Percentiles rank a stretch among this genome's conserved stretches.
These are phyloP conservation scores for Calidris pygmaea DNA, from an alignment of 2,113 vertebrate species.

Conservation along the genomic window DNA sequence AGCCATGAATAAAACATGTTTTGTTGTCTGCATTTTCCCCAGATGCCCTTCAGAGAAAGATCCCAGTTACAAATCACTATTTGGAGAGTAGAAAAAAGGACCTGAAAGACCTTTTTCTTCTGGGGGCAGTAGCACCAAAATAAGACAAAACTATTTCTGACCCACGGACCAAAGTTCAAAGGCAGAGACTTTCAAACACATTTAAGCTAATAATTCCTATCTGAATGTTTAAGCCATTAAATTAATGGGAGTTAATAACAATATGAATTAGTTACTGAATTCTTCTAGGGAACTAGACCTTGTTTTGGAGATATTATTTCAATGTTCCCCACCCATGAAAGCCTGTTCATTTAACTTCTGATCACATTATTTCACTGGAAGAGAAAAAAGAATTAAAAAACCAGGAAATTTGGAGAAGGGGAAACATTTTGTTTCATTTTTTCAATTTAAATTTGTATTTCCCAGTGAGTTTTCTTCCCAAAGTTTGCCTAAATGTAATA, in stretches of 20 bases:
- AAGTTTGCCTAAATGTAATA: background rate
- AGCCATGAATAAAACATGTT: constrained; percentile 54
- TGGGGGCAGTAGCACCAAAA: background rate
- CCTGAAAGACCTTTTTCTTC: background rate
- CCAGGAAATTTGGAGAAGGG: background rate
- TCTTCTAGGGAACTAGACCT: background rate
- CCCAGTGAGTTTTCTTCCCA: background rate
- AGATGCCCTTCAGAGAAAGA: background rate
- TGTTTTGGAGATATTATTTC: background rate
- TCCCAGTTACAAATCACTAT: background rate
- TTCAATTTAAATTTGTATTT: background rate
- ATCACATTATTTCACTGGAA: background rate
- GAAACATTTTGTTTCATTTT: background rate
- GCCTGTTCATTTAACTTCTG: background rate
- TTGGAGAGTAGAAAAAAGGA: background rate
- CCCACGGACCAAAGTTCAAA: background rate
- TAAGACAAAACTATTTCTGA: background rate
- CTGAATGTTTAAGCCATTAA: background rate
- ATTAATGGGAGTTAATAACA: background rate
- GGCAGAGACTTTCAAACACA: background rate
- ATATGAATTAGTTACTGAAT: background rate
- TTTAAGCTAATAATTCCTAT: background rate
- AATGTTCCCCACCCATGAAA: background rate
- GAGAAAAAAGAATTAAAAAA: background rate
- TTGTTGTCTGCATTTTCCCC: constrained; percentile 1